Percentiles rank a stretch among this genome's conserved stretches.
Evolutionary conservation across 2,888 invertebrate species (phyloP).

Genomic region (Phasia obesa): DNA sequence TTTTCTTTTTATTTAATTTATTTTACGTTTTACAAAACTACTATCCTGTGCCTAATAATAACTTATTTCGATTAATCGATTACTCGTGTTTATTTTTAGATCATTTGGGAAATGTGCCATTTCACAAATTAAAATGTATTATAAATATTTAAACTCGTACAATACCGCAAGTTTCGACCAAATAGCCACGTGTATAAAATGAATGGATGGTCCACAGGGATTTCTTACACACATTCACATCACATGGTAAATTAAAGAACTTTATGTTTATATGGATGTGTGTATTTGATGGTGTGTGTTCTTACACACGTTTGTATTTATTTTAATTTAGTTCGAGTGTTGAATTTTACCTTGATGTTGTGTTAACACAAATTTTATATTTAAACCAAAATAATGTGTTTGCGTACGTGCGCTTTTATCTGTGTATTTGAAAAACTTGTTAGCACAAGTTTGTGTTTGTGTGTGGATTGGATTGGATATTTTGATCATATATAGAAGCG

Average conservation of each 20-base stretch:
- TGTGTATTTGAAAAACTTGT: constrained; percentile 44
- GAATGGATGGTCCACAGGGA: constrained; percentile 17
- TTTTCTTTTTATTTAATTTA: too few relatives aligned
- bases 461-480: neutral
- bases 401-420: constrained; percentile 18
- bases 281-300: neutral
- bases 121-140: constrained; percentile 58
- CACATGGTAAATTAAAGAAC: too few relatives aligned
- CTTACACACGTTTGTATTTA: neutral
- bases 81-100: neutral
- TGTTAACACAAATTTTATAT: constrained; percentile 52
- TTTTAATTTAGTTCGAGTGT: constrained; percentile 12
- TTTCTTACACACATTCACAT: neutral
- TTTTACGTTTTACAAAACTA: too few relatives aligned
- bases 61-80: too few relatives aligned
- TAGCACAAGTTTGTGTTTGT: neutral
- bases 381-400: constrained; percentile 45
- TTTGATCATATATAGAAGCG: constrained; percentile 23
- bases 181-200: constrained; percentile 47
- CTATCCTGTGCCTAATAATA: too few relatives aligned
- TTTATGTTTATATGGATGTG: neutral
- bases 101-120: constrained; percentile 3
- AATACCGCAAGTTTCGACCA: constrained; percentile 57
- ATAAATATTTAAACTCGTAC: constrained; percentile 2
- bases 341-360: constrained; percentile 56